Evolutionary conservation across 2,888 invertebrate genomes (phyloP), one percentile per base, ranked within the genome.

Genomic region (Conomelus anceps): DNA sequence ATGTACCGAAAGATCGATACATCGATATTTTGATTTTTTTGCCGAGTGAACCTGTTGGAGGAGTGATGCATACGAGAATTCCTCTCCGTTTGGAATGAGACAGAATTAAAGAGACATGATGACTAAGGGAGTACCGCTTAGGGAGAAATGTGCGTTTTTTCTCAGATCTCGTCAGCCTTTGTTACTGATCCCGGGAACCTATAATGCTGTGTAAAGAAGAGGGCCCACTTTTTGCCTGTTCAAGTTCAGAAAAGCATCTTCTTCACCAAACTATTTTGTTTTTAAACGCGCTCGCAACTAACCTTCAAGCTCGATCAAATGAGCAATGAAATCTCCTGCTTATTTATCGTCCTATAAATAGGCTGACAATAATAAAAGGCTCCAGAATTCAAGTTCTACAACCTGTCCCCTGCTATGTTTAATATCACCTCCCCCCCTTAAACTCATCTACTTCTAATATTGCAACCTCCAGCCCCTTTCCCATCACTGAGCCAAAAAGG

Each of bases 151-250:
- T 86, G 86, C 26, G 86, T 86, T 23, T 85, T 86, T 86, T 86
- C 29, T 86, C 24, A 86, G 24, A 24, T 86, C 86, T 86, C 86
- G 86, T 86, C 86, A 86, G 24, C 86, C 86, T 86, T 86, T 86
- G 86, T 86, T 86, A 24, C 17, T 29, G 29, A 86, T 86, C 24
- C 86, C 24, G 86, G 24, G 86, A 86, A 86, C 86, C 86, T 86
- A 86, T 86, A 86, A 86, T 29, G 86, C 86, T 29, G 29, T 24
- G 86, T 26, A 86, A 86, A 86, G 86, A 24, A 86, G 86, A 86
- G 86, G 22, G 23, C 29, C 86, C 24, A 86, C 29, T 86, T 63
- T 63, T 63, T 63, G 63, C 63, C 63, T 63, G 63, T 63, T 63
- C 63, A 63, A 63, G n/a, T 63, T 63, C 63, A 63, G 63, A 63